A percentile compares a stretch with the other conserved stretches of the same genome.
phyloP scores from a whole-genome alignment of 2,888 invertebrate genomes.

The Andrena trimmerana region DNA sequence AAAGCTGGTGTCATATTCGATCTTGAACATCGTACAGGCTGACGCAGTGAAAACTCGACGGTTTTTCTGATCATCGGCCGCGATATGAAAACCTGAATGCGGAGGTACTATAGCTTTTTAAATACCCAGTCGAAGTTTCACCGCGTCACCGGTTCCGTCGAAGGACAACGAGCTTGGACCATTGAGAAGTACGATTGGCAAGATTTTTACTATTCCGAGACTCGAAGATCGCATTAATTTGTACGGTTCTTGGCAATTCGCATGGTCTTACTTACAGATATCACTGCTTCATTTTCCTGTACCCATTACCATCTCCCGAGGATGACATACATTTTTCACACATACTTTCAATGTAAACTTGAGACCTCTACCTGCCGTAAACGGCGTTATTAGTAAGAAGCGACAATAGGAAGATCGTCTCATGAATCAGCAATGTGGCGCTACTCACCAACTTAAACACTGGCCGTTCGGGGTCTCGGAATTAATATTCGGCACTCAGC shows the following conservation, averaged over 20 bases:
- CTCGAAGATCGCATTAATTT: constrained; percentile 14
- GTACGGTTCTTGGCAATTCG: constrained; percentile 78
- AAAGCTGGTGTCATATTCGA: not conserved
- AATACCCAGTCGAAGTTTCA: constrained; percentile 21
- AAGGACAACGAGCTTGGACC: not conserved
- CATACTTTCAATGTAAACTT: constrained; percentile 81
- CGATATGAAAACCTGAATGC: not conserved
- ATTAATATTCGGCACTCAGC: constrained; percentile 72
- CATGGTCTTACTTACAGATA: constrained; percentile 82
- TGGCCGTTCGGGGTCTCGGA: constrained; percentile 74
- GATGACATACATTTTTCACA: constrained; percentile 74
- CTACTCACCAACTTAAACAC: constrained; percentile 81
- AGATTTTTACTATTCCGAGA: constrained; percentile 13
- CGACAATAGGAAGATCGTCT: constrained; percentile 77
- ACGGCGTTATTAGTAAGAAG: constrained; percentile 77
- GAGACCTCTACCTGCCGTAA: constrained; percentile 75
- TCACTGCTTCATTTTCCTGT: constrained; percentile 79
- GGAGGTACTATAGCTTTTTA: not conserved
- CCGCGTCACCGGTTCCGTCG: not conserved
- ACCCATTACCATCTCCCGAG: constrained; percentile 77
- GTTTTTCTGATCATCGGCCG: not conserved
- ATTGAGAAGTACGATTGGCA: not conserved
- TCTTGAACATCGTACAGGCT: not conserved
- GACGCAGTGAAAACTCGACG: constrained; percentile 24
- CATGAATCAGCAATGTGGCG: constrained; percentile 75